Evolutionary conservation across 2,113 vertebrate genomes (phyloP), one percentile per base, ranked within the genome.

Genomic region (Macrotus californicus): DNA sequence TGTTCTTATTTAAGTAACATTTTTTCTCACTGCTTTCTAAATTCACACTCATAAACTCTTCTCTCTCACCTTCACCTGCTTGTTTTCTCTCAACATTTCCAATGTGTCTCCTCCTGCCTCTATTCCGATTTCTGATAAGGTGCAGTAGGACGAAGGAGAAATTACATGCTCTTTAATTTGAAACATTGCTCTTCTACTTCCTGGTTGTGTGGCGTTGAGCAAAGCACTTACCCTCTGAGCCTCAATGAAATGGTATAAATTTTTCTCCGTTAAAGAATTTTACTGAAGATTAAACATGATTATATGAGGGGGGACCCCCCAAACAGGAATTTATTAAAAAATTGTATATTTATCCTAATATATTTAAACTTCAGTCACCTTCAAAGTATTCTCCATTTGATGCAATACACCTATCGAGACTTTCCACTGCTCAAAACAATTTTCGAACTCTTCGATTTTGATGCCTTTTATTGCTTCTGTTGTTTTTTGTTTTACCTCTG

Each of bases 1-100:
- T 34, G 54, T 50, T 50, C n/a, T 67, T 72, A 52, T 70, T 89
- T 93, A 41, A 73, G 41, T 80, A 85, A 41, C 18, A 5, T 69
- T 95, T 96, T 80, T 70, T 75, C 69, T 86, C 39, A 48, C 39
- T 87, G 39, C 69, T 87, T 70, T 80, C 54, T 93, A 80, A 70
- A 93, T 87, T 91, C 41, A 18, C 46, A 64, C 59, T 76, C 41
- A 54, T 24, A 85, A 92, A 21, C 21, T 69, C 75, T 83, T 82
- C 31, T 59, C 81, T 82, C 69, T 85, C 72, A 22, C 31, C 52
- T 16, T 93, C 48, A 39, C 50, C 41, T 88, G n/a, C 79, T 85
- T 88, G 48, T 80, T 87, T 50, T 54, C 80, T 67, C 39, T 77
- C 22, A 36, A 8, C 13, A 66, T 88, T 73, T 92, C 56, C 3